Percentiles rank a stretch among this genome's conserved stretches.
Conservation (phyloP, 2,113 vertebrate species). For the Numida meleagris region DNA sequence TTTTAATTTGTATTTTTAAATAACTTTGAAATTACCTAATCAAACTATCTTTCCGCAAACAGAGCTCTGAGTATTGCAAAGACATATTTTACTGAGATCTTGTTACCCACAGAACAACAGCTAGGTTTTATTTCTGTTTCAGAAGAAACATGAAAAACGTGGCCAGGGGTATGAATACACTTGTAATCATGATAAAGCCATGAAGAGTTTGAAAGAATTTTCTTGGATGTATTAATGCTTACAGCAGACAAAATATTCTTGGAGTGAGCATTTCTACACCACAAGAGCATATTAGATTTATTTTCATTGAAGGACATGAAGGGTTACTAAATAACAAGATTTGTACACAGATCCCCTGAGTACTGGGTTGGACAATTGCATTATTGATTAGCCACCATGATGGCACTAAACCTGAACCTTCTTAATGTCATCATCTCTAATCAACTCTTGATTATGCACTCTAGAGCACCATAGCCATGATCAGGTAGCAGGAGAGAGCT, state of each 20-base stretch:
- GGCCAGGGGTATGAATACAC: background rate
- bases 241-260: conserved; percentile 8
- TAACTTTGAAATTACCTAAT: background rate
- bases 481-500: conserved; percentile 9
- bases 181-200: background rate
- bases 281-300: background rate
- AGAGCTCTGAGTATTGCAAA: background rate
- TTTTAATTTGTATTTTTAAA: background rate
- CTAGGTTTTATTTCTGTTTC: background rate
- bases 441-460: conserved; percentile 44
- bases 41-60: background rate
- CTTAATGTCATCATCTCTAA: conserved; percentile 35
- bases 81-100: background rate
- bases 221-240: background rate
- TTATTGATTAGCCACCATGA: conserved; percentile 53
- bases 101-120: background rate
- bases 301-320: conserved; percentile 11
- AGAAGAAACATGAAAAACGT: background rate
- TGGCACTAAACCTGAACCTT: conserved; percentile 50
- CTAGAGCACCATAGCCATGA: background rate
- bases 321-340: conserved; percentile 41
- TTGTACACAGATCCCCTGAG: conserved; percentile 8
- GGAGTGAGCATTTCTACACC: background rate
- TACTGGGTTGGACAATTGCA: background rate
- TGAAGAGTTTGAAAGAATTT: background rate